phyloP scores from a whole-genome alignment of 1,140 invertebrate genomes.

The Oryctes rhinoceros region DNA sequence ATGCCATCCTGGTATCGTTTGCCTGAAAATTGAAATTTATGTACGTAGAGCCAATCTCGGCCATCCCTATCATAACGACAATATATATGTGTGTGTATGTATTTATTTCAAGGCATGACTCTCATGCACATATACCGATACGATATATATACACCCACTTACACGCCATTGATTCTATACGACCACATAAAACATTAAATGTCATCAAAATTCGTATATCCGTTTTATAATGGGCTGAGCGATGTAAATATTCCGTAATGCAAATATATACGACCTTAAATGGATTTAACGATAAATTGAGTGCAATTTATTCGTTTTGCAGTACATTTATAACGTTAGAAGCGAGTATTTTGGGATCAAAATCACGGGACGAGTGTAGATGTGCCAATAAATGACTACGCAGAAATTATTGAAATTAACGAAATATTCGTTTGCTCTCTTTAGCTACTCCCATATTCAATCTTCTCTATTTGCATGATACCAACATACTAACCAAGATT shows the following conservation, averaged over 20 bases:
- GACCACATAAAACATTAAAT: slow-evolving; percentile 9
- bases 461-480: too few relatives aligned
- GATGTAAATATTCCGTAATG: slow-evolving; percentile 18
- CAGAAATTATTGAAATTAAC: not conserved
- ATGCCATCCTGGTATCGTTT: not conserved
- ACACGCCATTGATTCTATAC: slow-evolving; percentile 5
- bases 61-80: not conserved
- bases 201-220: slow-evolving; percentile 11
- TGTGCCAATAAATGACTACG: not conserved
- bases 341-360: not conserved
- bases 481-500: too few relatives aligned
- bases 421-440: not conserved
- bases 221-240: slow-evolving; percentile 8
- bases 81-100: not conserved
- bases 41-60: not conserved
- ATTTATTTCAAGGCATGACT: slow-evolving; percentile 4
- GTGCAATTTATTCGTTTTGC: slow-evolving; percentile 22
- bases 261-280: slow-evolving; percentile 19
- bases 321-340: slow-evolving; percentile 12
- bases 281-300: slow-evolving; percentile 8
- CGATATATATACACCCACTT: not conserved
- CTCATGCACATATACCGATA: not conserved
- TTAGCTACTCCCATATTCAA: too few relatives aligned
- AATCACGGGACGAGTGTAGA: not conserved
- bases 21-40: slow-evolving; percentile 19